Evolutionary conservation across 1,140 invertebrate species (phyloP).

Genomic region (Thereuonema tuberculata): DNA sequence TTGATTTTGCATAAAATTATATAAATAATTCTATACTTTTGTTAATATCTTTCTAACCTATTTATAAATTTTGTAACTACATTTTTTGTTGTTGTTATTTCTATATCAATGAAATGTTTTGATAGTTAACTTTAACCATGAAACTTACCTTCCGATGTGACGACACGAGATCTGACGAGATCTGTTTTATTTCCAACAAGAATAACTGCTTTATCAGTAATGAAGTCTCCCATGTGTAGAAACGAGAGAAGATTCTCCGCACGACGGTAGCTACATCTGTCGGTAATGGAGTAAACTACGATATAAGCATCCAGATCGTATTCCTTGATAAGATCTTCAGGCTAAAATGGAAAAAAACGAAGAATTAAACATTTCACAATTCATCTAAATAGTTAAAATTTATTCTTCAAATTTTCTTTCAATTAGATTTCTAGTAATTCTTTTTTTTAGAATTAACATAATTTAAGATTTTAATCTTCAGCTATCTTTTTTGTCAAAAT

Average conservation of each 20-base stretch:
- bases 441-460: neutral
- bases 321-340: conserved; percentile 49
- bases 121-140: neutral
- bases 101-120: neutral
- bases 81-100: neutral
- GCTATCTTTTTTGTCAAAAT: neutral
- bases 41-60: neutral
- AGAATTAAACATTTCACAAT: neutral
- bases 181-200: conserved; percentile 92
- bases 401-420: neutral
- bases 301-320: conserved; percentile 68
- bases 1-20: neutral
- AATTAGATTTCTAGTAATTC: neutral
- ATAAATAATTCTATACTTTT: neutral
- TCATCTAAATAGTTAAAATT: neutral
- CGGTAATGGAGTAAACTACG: conserved; percentile 78
- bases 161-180: conserved; percentile 72
- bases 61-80: neutral
- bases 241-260: conserved; percentile 58
- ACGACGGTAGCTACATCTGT: conserved; percentile 70
- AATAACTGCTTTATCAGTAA: conserved; percentile 59
- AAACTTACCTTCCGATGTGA: conserved; percentile 71
- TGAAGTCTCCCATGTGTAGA: conserved; percentile 57
- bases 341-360: conserved; percentile 36
- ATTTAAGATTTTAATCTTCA: neutral